These are phyloP conservation scores for Julus scandinavius DNA, from an alignment of 2,888 invertebrate genomes.

Conservation along the genomic window DNA sequence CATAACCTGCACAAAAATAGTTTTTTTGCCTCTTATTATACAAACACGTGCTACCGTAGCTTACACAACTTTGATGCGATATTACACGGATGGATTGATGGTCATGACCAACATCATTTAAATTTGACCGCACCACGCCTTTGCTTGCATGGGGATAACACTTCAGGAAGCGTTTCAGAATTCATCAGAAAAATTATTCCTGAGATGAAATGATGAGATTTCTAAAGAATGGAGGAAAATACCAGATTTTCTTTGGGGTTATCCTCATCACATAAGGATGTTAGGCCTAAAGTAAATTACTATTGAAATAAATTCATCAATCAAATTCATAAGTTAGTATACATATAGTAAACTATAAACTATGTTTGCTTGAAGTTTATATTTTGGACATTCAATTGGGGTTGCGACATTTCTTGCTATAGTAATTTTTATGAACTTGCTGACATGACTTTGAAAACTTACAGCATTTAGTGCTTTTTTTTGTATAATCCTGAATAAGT, in stretches of 20 bases:
- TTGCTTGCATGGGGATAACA: slow-evolving; percentile 8
- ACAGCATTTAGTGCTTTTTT: too few relatives aligned
- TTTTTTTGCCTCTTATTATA: neutral
- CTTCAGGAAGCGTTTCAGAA: slow-evolving; percentile 20
- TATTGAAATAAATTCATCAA: neutral
- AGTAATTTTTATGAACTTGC: too few relatives aligned
- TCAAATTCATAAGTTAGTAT: too few relatives aligned
- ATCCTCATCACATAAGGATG: neutral
- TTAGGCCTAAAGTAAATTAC: neutral
- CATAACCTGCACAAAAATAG: neutral
- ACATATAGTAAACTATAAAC: too few relatives aligned
- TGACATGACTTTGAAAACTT: too few relatives aligned
- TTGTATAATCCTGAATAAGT: too few relatives aligned
- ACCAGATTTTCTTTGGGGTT: neutral
- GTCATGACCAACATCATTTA: slow-evolving; percentile 44
- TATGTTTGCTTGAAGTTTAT: too few relatives aligned
- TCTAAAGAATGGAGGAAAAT: neutral
- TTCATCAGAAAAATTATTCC: neutral
- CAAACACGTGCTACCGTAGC: neutral
- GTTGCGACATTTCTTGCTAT: too few relatives aligned
- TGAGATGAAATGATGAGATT: neutral
- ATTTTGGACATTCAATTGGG: too few relatives aligned
- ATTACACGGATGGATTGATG: slow-evolving; percentile 36
- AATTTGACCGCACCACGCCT: slow-evolving; percentile 40
- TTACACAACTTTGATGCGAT: neutral